These are phyloP conservation scores for Circaetus cinerascens DNA, from an alignment of 2,113 vertebrate species.

Conservation along the genomic window DNA sequence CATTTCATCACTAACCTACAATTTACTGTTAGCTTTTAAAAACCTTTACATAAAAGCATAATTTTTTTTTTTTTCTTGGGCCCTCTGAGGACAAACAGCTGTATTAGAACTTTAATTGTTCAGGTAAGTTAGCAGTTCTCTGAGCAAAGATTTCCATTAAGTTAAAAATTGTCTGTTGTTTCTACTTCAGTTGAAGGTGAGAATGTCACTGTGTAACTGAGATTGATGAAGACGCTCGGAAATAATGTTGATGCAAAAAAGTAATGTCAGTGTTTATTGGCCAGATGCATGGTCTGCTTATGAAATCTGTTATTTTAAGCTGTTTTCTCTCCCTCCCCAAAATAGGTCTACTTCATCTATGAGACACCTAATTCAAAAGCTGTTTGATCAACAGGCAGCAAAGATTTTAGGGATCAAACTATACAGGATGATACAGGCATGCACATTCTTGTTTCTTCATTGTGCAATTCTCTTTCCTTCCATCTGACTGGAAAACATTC, in stretches of 20 bases:
- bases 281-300: not conserved
- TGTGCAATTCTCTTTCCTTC: not conserved
- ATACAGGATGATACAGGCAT: rapidly evolving
- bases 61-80: not conserved
- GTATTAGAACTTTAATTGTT: not conserved
- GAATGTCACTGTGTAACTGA: not conserved
- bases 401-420: not conserved
- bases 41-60: not conserved
- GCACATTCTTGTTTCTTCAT: not conserved
- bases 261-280: not conserved
- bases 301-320: not conserved
- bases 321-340: not conserved
- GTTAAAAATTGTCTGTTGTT: not conserved
- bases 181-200: not conserved
- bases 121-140: not conserved
- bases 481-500: not conserved
- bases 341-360: not conserved
- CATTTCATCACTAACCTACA: not conserved
- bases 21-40: not conserved
- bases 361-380: not conserved
- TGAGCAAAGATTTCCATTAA: not conserved
- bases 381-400: not conserved
- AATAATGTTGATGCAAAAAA: not conserved
- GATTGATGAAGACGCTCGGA: not conserved
- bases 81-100: not conserved